Evolutionary conservation across 2,113 vertebrate genomes (phyloP), one percentile per base, ranked within the genome.

Genomic region (Trichomycterus rosablanca): DNA sequence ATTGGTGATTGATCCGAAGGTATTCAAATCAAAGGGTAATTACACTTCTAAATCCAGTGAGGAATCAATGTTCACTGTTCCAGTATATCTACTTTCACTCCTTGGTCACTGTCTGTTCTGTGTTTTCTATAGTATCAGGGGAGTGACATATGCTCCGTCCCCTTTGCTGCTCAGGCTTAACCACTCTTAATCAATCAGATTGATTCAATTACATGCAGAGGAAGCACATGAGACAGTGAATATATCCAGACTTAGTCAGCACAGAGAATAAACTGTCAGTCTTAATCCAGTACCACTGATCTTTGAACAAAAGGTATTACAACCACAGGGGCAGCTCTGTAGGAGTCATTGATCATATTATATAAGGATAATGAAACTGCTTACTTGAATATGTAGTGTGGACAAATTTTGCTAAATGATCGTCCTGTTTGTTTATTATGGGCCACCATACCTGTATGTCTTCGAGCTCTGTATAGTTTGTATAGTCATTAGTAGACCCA

Each of bases 211-310:
- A 72, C 60, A 68, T 59, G 62, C 35, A 11, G 55, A 30, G 35
- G 57, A 59, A 63, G 64, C 67, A 64, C 70, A 72, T 54, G 48
- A 67, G 48, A 46, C 48, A 50, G 54, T 55, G 65, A 63, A 54
- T 63, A 54, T 42, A 59, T 72, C 59, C 42, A 48, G 53, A 49
- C 48, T 67, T 43, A 63, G 48, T 68, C 53, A 64, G 59, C 54
- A 68, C 46, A 68, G 35, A 59, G 54, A 72, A 72, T 59, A 63
- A 63, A 54, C 53, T 59, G 70, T 72, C 64, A 72, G 40, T 32
- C 65, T 42, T 67, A 71, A 67, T 71, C 63, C 69, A 53, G 43
- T 67, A 58, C 66, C 59, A 50, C 63, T 67, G 39, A 45, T 52
- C 28, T 46, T 50, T n/a, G 50, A 45, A 67, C 69, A 52, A 64